Evolutionary conservation across 2,888 invertebrate species (phyloP).

Genomic region (Baccha elongata): DNA sequence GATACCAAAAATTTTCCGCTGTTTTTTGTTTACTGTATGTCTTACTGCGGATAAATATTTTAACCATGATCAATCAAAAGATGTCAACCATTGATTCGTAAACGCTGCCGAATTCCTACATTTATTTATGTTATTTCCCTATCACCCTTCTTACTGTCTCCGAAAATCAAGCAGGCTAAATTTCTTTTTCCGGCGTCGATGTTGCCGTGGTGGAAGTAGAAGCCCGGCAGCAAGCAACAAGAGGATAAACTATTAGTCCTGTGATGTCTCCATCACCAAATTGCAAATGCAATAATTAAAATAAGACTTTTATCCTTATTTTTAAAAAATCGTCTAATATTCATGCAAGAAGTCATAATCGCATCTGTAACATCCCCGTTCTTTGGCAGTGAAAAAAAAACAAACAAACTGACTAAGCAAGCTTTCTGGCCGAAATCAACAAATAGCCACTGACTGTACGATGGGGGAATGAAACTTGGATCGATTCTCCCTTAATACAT

Average conservation of each 20-base stretch:
- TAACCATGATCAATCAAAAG: too few species aligned
- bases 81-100: too few species aligned
- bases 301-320: too few species aligned
- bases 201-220: neutral
- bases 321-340: too few species aligned
- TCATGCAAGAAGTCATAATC: neutral
- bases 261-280: too few species aligned
- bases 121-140: conserved; percentile 70
- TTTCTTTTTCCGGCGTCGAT: neutral
- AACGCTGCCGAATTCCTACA: conserved; percentile 69
- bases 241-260: too few species aligned
- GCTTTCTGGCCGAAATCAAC: conserved; percentile 65
- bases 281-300: too few species aligned
- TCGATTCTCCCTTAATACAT: neutral
- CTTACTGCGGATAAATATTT: too few species aligned
- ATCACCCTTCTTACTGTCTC: neutral
- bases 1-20: neutral
- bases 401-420: conserved; percentile 43
- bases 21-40: too few species aligned
- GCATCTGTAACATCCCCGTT: neutral
- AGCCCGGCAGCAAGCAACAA: conserved; percentile 12
- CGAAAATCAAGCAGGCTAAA: conserved; percentile 28
- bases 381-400: neutral
- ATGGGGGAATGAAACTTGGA: neutral
- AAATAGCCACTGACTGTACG: conserved; percentile 50